phyloP scores from a whole-genome alignment of 2,888 invertebrate genomes.

The Xylocampa areola region DNA sequence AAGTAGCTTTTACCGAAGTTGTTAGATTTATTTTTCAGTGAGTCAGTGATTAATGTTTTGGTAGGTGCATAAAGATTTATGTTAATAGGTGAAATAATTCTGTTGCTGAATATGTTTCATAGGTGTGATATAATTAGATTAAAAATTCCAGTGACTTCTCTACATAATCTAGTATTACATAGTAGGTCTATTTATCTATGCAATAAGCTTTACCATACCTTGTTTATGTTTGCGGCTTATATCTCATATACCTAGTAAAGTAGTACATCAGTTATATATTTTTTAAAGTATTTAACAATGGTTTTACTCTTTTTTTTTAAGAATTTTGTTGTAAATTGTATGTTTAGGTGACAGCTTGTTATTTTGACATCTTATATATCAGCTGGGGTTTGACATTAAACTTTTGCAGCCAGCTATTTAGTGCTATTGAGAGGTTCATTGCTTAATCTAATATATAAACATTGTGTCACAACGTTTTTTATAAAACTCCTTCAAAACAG shows the following conservation, averaged over 20 bases:
- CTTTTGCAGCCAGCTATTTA: slow-evolving; percentile 42
- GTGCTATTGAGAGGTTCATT: slow-evolving; percentile 4
- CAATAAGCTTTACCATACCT: slow-evolving; percentile 36
- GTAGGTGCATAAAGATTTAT: too few species aligned
- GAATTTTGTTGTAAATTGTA: slow-evolving; percentile 3
- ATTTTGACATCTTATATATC: slow-evolving; percentile 19
- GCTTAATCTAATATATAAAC: slow-evolving; percentile 8
- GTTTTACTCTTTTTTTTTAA: slow-evolving; percentile 14
- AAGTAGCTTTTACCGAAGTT: too few species aligned
- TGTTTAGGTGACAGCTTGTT: slow-evolving; percentile 18
- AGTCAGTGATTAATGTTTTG: too few species aligned
- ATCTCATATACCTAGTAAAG: not conserved
- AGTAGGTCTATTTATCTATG: not conserved
- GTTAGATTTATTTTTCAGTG: too few species aligned
- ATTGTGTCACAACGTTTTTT: too few species aligned
- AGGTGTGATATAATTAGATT: too few species aligned
- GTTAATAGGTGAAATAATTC: too few species aligned
- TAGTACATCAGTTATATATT: not conserved
- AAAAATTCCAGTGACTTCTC: too few species aligned
- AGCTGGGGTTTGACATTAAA: slow-evolving; percentile 29
- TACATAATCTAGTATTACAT: not conserved
- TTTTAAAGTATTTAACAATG: not conserved
- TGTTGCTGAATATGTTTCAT: too few species aligned
- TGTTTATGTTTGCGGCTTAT: slow-evolving; percentile 19
- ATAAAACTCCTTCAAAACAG: too few species aligned